Evolutionary conservation across 2,888 invertebrate species (phyloP), one percentile per base, ranked within the genome.

Genomic region (Euzophera pinguis): DNA sequence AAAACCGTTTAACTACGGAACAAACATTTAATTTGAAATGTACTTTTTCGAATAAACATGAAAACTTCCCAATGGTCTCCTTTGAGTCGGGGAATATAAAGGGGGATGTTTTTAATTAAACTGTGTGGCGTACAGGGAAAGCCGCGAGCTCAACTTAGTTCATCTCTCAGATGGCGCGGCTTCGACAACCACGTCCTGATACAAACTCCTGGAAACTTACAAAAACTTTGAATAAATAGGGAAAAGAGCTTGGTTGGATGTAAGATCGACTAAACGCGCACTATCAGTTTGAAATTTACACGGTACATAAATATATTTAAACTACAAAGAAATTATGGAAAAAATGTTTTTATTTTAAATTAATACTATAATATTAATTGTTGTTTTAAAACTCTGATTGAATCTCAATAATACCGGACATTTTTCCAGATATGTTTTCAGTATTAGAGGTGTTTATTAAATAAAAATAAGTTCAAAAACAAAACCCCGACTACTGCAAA

Each of bases 21-120:
- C 66, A 72, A 74, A 75, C 71, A 73, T 75, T 75, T 73, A 68
- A 76, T 71, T 76, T 67, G 63, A 67, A 73, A 78, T 68, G 63
- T 68, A 50, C 57, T 71, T 69, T 65, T 67, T 65, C 65, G 59
- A 69, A 75, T 69, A 67, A 75, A 72, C 64, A 69, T 71, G 66
- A 72, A 74, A 78, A 70, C 59, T 74, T 72, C 59, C 51, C 52
- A 53, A 63, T 64, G 63, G 61, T 67, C 58, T 61, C 58, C 70
- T 69, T 70, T 71, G 59, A 63, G 67, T 64, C 62, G 60, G 54
- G 64, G 59, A 69, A 71, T 72, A 72, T 74, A 64, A 64, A 66
- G 65, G 62, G 59, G 62, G 62, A 74, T 76, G 66, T 71, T 80
- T 75, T 79, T 81, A 80, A 83, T 82, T 80, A 81, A 83, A 82